phyloP scores from a whole-genome alignment of 2,113 vertebrate species.

The Anas platyrhynchos region DNA sequence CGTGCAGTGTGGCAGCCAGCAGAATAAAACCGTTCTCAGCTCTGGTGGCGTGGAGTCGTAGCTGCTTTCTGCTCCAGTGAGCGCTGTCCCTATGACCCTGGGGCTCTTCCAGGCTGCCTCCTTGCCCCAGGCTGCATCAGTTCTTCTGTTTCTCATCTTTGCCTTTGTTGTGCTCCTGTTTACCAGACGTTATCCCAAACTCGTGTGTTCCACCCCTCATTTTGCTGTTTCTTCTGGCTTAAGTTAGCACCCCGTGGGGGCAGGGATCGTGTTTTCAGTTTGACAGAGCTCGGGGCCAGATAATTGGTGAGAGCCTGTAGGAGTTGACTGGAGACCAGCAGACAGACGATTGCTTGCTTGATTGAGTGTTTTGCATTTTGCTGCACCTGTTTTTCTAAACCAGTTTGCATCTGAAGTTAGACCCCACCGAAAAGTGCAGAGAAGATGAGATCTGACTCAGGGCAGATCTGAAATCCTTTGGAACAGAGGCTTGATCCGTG shows the following conservation, averaged over 20 bases:
- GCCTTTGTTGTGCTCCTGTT: background rate
- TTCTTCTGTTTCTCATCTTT: background rate
- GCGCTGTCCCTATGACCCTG: background rate
- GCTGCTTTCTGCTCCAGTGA: background rate
- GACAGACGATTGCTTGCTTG: constrained; percentile 18
- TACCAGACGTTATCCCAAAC: background rate
- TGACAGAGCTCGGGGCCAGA: background rate
- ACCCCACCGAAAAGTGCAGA: background rate
- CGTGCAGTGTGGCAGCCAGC: background rate
- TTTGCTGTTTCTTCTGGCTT: background rate
- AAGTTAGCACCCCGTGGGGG: background rate
- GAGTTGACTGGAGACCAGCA: background rate
- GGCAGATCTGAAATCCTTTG: background rate
- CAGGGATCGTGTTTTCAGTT: constrained; percentile 13
- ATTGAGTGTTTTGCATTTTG: constrained; percentile 44
- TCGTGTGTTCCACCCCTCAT: background rate
- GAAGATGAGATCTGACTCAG: background rate
- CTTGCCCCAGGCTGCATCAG: background rate
- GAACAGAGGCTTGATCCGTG: background rate
- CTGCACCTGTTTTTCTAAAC: constrained; percentile 32
- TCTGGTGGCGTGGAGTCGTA: rapidly evolving
- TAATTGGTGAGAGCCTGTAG: background rate
- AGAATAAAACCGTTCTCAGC: background rate
- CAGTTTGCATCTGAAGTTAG: background rate
- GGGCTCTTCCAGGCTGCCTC: background rate